Conservation (phyloP, 2,888 invertebrate species). For the Phyto melanocephala region DNA sequence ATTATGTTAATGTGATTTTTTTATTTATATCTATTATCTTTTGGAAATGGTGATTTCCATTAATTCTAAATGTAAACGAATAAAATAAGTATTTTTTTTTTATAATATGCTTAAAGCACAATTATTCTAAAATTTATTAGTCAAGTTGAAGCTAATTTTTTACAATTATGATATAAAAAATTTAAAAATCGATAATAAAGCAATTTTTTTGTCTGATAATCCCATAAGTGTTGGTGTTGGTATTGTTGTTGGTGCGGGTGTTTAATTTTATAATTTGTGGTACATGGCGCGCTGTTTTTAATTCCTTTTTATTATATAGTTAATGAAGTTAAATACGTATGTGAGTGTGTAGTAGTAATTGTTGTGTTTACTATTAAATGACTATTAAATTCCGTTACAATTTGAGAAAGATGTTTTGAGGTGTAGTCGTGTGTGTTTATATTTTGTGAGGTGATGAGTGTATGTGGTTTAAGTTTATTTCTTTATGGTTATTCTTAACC, state of each 20-base stretch:
- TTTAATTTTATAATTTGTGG: neutral
- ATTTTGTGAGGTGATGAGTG: conserved; percentile 28
- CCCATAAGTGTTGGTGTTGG: too few relatives aligned
- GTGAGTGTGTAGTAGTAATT: neutral
- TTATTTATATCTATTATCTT: neutral
- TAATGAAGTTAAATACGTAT: neutral
- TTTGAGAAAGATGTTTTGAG: conserved; percentile 2
- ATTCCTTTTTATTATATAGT: neutral
- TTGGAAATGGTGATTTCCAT: conserved; percentile 13
- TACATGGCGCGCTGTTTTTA: conserved; percentile 57
- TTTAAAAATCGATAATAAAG: too few relatives aligned
- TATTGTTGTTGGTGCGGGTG: too few relatives aligned
- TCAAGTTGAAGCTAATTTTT: neutral
- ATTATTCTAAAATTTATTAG: neutral
- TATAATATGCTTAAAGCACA: conserved; percentile 16
- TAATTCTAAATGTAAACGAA: neutral
- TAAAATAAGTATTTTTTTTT: neutral
- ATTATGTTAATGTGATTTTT: neutral
- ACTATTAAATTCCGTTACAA: conserved; percentile 11
- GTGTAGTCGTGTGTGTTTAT: neutral
- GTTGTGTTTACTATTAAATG: conserved; percentile 20
- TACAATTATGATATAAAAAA: too few relatives aligned
- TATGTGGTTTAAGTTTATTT: conserved; percentile 9
- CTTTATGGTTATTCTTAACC: conserved; percentile 16
- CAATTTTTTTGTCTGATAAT: too few relatives aligned